phyloP scores from a whole-genome alignment of 2,888 invertebrate genomes.

The Coremacera marginata region DNA sequence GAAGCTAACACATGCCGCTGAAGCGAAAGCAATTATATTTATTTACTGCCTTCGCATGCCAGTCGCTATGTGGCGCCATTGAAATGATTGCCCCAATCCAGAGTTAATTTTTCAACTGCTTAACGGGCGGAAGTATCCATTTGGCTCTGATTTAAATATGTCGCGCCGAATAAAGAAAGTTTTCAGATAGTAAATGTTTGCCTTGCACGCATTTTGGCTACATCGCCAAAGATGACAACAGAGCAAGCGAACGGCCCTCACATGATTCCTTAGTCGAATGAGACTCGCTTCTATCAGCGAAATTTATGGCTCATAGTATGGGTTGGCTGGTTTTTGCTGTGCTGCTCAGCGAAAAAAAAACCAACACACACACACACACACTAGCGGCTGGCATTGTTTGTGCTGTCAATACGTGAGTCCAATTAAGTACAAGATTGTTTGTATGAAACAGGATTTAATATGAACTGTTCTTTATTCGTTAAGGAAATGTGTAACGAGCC shows the following conservation, averaged over 20 bases:
- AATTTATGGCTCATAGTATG: background rate
- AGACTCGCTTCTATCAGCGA: background rate
- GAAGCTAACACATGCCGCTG: slow-evolving; percentile 16
- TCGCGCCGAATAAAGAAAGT: slow-evolving; percentile 48
- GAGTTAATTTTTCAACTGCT: slow-evolving; percentile 67
- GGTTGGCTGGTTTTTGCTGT: background rate
- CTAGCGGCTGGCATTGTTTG: background rate
- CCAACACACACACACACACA: background rate
- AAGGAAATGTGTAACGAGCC: too few species aligned
- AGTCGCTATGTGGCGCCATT: slow-evolving; percentile 65
- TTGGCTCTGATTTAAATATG: slow-evolving; percentile 66
- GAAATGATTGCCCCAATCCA: slow-evolving; percentile 56
- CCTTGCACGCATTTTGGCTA: slow-evolving; percentile 7
- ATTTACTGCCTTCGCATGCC: slow-evolving; percentile 59
- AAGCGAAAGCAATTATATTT: slow-evolving; percentile 63
- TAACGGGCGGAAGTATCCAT: slow-evolving; percentile 67
- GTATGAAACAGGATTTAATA: background rate
- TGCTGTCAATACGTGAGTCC: slow-evolving; percentile 24
- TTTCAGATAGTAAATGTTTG: slow-evolving; percentile 13
- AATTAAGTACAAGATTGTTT: slow-evolving; percentile 19
- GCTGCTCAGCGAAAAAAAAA: background rate
- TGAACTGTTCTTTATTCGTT: too few species aligned
- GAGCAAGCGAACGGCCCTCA: background rate
- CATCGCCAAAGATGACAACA: background rate
- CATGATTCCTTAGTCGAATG: background rate